phyloP scores from a whole-genome alignment of 1,140 invertebrate species.

The Tetramorium parvispinum region DNA sequence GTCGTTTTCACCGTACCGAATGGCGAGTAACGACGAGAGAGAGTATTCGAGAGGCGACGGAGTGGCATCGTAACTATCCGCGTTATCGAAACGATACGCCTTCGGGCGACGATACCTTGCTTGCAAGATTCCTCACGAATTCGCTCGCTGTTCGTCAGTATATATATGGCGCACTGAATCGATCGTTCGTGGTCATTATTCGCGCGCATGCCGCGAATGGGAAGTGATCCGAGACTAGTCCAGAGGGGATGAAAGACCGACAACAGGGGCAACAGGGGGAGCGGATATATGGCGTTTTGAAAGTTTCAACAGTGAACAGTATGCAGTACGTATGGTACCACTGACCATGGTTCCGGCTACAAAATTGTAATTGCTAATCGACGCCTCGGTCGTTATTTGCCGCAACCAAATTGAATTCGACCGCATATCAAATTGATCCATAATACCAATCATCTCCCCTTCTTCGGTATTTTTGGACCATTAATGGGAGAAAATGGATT shows the following conservation, averaged over 20 bases:
- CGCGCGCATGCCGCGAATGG: conserved; percentile 55
- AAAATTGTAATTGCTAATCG: conserved; percentile 73
- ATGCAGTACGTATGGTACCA: neutral
- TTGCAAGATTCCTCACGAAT: conserved; percentile 34
- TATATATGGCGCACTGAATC: conserved; percentile 54
- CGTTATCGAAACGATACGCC: conserved; percentile 39
- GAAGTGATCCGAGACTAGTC: conserved; percentile 10
- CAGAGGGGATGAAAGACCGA: neutral
- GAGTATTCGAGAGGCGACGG: neutral
- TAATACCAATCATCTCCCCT: neutral
- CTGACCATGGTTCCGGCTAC: conserved; percentile 4
- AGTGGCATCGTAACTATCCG: neutral
- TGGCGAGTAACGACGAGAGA: conserved; percentile 27
- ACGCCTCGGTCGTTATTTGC: conserved; percentile 54
- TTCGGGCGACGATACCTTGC: conserved; percentile 27
- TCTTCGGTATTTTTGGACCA: neutral
- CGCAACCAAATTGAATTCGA: conserved; percentile 59
- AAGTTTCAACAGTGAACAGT: conserved; percentile 60
- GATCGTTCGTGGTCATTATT: conserved; percentile 60
- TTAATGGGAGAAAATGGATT: conserved; percentile 15
- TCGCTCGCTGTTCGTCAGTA: conserved; percentile 38
- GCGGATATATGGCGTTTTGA: conserved; percentile 57
- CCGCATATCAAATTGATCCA: conserved; percentile 19
- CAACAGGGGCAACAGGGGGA: neutral
- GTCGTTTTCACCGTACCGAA: conserved; percentile 2